Percentiles rank a stretch among this genome's conserved stretches.
Evolutionary conservation across 2,888 invertebrate genomes (phyloP).

Genomic region (Aphodius sticticus): DNA sequence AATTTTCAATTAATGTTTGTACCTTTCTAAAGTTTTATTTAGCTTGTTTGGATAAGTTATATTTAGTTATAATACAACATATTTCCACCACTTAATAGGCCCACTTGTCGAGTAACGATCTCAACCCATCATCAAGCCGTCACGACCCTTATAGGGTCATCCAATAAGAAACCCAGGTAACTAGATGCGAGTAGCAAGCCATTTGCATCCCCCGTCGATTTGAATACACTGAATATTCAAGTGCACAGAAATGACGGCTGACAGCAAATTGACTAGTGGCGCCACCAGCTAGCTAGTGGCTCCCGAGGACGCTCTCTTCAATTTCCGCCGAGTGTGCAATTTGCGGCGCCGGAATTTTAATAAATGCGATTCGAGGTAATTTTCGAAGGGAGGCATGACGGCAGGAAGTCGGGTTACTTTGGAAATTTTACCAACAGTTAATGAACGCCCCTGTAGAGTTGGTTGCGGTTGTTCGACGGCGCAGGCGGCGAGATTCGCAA

Average conservation of each 20-base stretch:
- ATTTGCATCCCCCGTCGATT: not conserved
- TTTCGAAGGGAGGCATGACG: not conserved
- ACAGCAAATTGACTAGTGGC: not conserved
- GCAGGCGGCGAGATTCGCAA: not conserved
- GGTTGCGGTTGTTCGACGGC: not conserved
- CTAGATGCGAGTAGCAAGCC: not conserved
- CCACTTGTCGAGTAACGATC: not conserved
- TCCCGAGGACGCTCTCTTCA: not conserved
- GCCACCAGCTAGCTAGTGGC: not conserved
- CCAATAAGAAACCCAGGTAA: not conserved
- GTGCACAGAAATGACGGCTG: not conserved
- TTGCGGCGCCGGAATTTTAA: not conserved
- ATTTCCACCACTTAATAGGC: too few species aligned
- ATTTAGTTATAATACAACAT: too few species aligned
- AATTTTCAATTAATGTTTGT: too few species aligned
- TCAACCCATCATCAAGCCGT: not conserved
- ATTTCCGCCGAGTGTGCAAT: conserved; percentile 4
- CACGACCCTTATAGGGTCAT: not conserved
- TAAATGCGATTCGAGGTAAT: not conserved
- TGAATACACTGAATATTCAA: conserved; percentile 4
- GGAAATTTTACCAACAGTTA: not conserved
- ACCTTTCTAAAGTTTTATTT: too few species aligned
- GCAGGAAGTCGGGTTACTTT: not conserved
- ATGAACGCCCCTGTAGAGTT: not conserved
- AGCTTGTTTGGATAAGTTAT: too few species aligned